A percentile compares a stretch with the other conserved stretches of the same genome.
These are phyloP conservation scores for Saimiri boliviensis DNA, from an alignment of 2,113 vertebrate genomes.

Conservation along the genomic window DNA sequence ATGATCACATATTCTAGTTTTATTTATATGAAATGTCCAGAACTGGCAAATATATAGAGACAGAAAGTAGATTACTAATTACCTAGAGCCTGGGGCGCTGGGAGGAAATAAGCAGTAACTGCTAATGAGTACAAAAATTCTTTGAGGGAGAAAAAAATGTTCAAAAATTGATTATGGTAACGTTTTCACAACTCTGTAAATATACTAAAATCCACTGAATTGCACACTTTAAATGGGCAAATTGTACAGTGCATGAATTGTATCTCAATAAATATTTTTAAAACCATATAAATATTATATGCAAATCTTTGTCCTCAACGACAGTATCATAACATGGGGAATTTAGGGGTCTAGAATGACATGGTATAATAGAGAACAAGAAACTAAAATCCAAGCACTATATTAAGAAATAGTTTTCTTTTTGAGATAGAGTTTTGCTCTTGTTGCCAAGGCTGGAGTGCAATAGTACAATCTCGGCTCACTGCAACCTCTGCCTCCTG, in stretches of 20 bases:
- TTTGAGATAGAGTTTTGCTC: too few species aligned
- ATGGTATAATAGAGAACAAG: neutral
- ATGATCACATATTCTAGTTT: neutral
- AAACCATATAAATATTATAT: neutral
- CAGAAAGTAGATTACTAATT: neutral
- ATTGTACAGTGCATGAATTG: neutral
- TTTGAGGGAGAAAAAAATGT: neutral
- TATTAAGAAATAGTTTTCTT: neutral
- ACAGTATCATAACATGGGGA: too few species aligned
- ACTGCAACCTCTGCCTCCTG: too few species aligned
- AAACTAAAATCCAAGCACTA: neutral
- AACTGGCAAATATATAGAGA: neutral
- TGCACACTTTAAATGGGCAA: neutral
- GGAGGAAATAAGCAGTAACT: neutral
- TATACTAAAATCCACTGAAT: neutral
- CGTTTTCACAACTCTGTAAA: neutral
- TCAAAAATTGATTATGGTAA: neutral
- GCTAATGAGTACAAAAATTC: neutral
- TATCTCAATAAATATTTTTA: neutral
- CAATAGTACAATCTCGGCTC: too few species aligned
- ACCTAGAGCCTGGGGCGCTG: neutral
- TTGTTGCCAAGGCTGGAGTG: too few species aligned
- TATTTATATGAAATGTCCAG: neutral
- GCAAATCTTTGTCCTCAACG: neutral
- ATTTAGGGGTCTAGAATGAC: neutral